Conservation (phyloP, 2,797 vertebrate species). For the Schizopygopsis malacanthus region DNA sequence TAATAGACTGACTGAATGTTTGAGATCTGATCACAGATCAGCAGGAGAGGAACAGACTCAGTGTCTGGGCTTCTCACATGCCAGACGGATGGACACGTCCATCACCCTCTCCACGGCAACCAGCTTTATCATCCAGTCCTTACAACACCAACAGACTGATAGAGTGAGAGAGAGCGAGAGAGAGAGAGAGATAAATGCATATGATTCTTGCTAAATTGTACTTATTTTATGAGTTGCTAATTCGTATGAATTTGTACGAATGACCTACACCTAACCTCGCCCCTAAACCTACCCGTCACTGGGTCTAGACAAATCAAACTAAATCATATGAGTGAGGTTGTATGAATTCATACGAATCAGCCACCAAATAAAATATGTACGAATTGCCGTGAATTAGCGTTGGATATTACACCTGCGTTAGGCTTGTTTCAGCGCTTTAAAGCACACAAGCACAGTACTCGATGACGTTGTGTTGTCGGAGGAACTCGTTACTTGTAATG, state of each 20-base stretch:
- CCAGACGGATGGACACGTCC: neutral
- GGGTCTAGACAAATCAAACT: too few relatives aligned
- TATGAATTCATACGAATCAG: too few relatives aligned
- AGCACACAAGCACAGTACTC: neutral
- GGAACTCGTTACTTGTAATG: too few relatives aligned
- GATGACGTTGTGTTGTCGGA: neutral
- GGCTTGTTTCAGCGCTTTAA: neutral
- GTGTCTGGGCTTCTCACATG: neutral
- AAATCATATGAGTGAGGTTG: too few relatives aligned
- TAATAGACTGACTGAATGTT: neutral
- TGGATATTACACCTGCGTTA: neutral
- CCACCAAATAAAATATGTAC: too few relatives aligned
- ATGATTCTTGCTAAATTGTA: too few relatives aligned
- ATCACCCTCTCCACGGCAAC: constrained; percentile 39
- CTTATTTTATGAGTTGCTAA: too few relatives aligned
- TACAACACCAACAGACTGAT: neutral
- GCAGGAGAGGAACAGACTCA: neutral
- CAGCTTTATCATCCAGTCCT: constrained; percentile 19
- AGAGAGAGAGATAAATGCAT: neutral
- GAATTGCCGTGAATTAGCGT: too few relatives aligned
- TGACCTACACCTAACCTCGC: too few relatives aligned
- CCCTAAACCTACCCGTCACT: too few relatives aligned
- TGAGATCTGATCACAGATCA: constrained; percentile 10
- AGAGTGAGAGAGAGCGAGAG: too few relatives aligned
- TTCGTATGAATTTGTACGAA: too few relatives aligned